Conservation (phyloP, 1,140 invertebrate genomes). For the Centruroides vittatus region DNA sequence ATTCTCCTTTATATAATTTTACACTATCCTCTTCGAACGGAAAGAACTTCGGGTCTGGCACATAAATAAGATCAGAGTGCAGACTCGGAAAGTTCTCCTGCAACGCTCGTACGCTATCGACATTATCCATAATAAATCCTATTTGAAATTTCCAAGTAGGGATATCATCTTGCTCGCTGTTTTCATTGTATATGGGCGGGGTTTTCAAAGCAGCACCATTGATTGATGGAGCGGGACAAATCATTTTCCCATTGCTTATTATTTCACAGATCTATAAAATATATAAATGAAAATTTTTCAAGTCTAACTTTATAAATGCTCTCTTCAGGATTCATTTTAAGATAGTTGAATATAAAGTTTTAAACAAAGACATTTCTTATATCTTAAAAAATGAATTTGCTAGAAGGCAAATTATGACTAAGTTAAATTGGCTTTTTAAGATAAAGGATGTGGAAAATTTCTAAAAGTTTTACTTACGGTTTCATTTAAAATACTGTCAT, state of each 20-base stretch:
- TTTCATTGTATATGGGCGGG: background rate
- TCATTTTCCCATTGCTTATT: constrained; percentile 76
- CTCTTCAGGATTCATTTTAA: too few relatives aligned
- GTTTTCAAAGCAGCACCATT: constrained; percentile 1
- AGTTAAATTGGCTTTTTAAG: too few relatives aligned
- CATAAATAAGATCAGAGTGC: constrained; percentile 64
- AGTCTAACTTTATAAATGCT: too few relatives aligned
- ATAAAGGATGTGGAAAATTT: too few relatives aligned
- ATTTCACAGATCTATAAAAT: constrained; percentile 47
- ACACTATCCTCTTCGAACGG: constrained; percentile 42
- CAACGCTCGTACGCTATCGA: constrained; percentile 69
- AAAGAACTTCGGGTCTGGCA: constrained; percentile 81
- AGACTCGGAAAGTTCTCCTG: constrained; percentile 71
- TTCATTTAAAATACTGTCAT: constrained; percentile 17
- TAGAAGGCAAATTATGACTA: too few relatives aligned
- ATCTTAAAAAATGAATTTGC: too few relatives aligned
- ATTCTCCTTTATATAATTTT: constrained; percentile 85
- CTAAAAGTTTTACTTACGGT: constrained; percentile 8
- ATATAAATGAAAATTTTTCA: background rate
- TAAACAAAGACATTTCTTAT: too few relatives aligned
- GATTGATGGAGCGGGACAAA: constrained; percentile 81
- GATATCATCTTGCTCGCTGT: too few relatives aligned
- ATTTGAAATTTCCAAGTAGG: constrained; percentile 36
- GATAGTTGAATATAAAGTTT: too few relatives aligned
- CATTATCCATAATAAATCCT: constrained; percentile 93